Percentiles rank a stretch among this genome's conserved stretches.
Evolutionary conservation across 2,888 invertebrate species (phyloP).

Genomic region (Rosalia funebris): DNA sequence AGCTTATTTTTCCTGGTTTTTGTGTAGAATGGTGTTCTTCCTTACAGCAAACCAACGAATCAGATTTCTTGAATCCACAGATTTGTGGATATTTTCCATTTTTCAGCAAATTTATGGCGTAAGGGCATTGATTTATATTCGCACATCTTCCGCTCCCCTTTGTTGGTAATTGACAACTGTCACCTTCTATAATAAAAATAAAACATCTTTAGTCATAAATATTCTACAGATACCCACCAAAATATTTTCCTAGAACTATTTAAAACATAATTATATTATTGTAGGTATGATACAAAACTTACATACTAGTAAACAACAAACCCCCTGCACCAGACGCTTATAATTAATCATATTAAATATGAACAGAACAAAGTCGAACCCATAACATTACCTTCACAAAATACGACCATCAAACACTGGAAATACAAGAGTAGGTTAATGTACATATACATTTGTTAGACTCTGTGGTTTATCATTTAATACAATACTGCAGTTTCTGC

Average conservation of each 20-base stretch:
- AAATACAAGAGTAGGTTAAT: not conserved
- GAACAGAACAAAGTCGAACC: too few species aligned
- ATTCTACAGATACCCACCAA: too few species aligned
- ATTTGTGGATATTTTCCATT: not conserved
- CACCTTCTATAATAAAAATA: constrained; percentile 2
- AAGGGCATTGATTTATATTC: constrained; percentile 3
- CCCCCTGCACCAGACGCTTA: too few species aligned
- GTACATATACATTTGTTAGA: not conserved
- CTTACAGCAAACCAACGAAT: constrained; percentile 8
- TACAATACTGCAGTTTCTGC: too few species aligned
- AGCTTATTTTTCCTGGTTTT: not conserved
- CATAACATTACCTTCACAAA: not conserved
- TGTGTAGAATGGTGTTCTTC: not conserved
- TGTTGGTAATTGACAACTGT: not conserved
- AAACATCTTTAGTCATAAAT: too few species aligned
- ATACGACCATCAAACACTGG: not conserved
- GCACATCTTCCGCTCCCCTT: constrained; percentile 8
- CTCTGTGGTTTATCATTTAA: too few species aligned
- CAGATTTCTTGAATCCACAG: constrained; percentile 3
- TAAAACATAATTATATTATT: too few species aligned
- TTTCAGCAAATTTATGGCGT: constrained; percentile 1
- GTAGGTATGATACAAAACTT: too few species aligned
- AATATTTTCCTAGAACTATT: too few species aligned
- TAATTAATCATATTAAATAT: too few species aligned
- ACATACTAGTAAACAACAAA: too few species aligned